phyloP scores from a whole-genome alignment of 2,888 invertebrate species.

The Omphaloscelis lunosa region DNA sequence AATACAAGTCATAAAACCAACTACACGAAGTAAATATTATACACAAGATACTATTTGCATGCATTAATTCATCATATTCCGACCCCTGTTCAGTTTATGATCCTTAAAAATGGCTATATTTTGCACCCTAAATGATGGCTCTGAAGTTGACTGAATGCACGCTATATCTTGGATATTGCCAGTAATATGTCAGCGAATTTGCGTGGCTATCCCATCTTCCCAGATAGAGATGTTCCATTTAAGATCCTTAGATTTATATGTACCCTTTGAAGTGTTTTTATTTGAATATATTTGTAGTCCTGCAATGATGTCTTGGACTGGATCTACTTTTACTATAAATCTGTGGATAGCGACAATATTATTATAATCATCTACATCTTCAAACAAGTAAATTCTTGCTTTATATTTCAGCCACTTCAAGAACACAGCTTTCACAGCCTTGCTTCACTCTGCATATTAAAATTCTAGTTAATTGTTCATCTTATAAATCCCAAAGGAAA shows the following conservation, averaged over 20 bases:
- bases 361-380: not conserved
- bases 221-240: conserved; percentile 63
- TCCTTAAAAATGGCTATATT: conserved; percentile 62
- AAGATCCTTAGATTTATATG: conserved; percentile 45
- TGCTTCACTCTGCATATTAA: conserved; percentile 28
- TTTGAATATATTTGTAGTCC: not conserved
- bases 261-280: not conserved
- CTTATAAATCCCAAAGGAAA: not conserved
- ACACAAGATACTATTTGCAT: conserved; percentile 36
- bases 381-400: not conserved
- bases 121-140: conserved; percentile 54
- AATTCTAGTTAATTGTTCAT: conserved; percentile 10
- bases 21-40: not conserved
- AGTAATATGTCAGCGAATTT: conserved; percentile 85
- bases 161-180: conserved; percentile 81
- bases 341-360: not conserved
- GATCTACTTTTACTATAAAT: not conserved
- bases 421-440: not conserved
- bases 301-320: not conserved
- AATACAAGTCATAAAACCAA: not conserved
- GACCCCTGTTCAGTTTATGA: conserved; percentile 54
- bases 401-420: not conserved
- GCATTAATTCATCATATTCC: conserved; percentile 26
- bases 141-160: conserved; percentile 66
- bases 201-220: conserved; percentile 69